Percentiles rank a stretch among this genome's conserved stretches.
phyloP scores from a whole-genome alignment of 2,797 vertebrate genomes.

The Cyclura pinguis region DNA sequence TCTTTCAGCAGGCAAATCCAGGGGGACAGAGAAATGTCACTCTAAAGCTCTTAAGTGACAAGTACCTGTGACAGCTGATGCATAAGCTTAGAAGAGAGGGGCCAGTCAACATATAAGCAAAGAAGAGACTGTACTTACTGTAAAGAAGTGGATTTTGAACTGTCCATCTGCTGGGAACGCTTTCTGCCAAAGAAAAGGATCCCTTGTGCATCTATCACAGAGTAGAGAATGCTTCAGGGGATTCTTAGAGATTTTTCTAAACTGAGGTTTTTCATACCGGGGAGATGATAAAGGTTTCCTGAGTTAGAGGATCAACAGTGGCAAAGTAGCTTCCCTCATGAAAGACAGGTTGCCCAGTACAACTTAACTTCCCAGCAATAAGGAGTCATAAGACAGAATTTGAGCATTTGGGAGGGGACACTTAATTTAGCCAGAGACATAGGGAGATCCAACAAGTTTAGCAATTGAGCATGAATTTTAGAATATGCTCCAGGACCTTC shows the following conservation, averaged over 20 bases:
- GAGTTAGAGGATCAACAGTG: neutral
- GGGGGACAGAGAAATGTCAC: neutral
- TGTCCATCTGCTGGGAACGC: neutral
- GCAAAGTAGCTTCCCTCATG: neutral
- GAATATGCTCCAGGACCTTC: neutral
- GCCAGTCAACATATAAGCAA: neutral
- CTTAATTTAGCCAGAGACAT: neutral
- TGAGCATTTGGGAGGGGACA: neutral
- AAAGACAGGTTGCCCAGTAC: neutral
- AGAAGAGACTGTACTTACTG: neutral
- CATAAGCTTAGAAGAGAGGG: slow-evolving; percentile 3
- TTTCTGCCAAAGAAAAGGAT: neutral
- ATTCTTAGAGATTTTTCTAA: neutral
- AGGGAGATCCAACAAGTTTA: neutral
- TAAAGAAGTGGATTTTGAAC: slow-evolving; percentile 1
- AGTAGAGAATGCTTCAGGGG: neutral
- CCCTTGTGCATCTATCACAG: neutral
- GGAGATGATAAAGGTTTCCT: neutral
- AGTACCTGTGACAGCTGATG: neutral
- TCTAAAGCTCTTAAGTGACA: slow-evolving; percentile 23
- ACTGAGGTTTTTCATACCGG: neutral
- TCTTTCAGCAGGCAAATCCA: neutral
- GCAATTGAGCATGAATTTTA: neutral
- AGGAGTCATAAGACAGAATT: neutral
- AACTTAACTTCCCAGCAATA: neutral